Percentiles rank a stretch among this genome's conserved stretches.
These are phyloP conservation scores for Argynnis bischoffii DNA, from an alignment of 2,888 invertebrate species.

Conservation along the genomic window DNA sequence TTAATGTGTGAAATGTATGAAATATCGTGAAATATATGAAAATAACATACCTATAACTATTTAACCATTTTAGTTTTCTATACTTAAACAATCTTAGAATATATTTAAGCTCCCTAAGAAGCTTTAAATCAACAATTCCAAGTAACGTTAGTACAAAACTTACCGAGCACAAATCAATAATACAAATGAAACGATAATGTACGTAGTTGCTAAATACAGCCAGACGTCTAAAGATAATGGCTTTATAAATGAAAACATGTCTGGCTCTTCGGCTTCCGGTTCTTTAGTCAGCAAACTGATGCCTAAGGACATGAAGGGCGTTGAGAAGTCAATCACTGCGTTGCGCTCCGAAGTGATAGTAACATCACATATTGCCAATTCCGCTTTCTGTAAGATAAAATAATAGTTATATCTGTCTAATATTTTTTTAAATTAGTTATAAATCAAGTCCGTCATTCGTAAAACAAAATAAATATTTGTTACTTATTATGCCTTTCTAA, in stretches of 20 bases:
- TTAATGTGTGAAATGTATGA: too few relatives aligned
- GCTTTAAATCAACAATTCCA: neutral
- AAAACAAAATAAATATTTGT: too few relatives aligned
- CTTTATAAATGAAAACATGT: conserved; percentile 93
- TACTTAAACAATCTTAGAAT: too few relatives aligned
- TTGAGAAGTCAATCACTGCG: conserved; percentile 94
- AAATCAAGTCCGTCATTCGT: too few relatives aligned
- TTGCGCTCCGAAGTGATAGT: conserved; percentile 96
- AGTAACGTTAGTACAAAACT: conserved; percentile 31
- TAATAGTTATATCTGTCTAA: too few relatives aligned
- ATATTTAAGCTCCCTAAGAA: neutral
- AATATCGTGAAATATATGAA: too few relatives aligned
- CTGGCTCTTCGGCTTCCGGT: conserved; percentile 88
- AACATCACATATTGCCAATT: conserved; percentile 95
- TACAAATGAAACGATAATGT: conserved; percentile 90
- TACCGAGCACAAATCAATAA: conserved; percentile 91
- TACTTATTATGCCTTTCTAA: too few relatives aligned
- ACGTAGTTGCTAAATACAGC: conserved; percentile 93
- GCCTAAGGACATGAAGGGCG: conserved; percentile 97
- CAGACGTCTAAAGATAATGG: conserved; percentile 93
- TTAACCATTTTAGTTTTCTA: too few relatives aligned
- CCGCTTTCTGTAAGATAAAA: conserved; percentile 87
- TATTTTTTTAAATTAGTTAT: too few relatives aligned
- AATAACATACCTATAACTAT: too few relatives aligned
- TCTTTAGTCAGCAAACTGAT: conserved; percentile 93